phyloP scores from a whole-genome alignment of 1,140 invertebrate species.

The Megalonaias nervosa region DNA sequence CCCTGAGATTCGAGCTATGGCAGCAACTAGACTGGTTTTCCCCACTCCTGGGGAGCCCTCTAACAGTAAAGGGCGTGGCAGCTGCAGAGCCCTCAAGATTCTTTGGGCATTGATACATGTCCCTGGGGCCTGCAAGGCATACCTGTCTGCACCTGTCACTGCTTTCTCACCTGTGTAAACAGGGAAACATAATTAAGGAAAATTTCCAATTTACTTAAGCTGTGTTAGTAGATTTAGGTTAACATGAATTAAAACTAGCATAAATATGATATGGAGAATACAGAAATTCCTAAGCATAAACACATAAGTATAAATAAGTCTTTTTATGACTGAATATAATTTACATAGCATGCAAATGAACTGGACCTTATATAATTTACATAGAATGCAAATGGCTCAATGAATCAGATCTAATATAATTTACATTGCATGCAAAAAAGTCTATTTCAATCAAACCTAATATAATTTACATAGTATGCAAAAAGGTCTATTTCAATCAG shows the following conservation, averaged over 20 bases:
- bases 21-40: constrained; percentile 95
- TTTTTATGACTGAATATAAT: too few species aligned
- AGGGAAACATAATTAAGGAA: background rate
- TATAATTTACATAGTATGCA: too few species aligned
- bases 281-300: too few species aligned
- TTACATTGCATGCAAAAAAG: too few species aligned
- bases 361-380: too few species aligned
- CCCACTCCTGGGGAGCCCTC: constrained; percentile 99
- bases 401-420: too few species aligned
- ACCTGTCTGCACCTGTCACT: constrained; percentile 33
- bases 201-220: background rate
- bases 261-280: too few species aligned
- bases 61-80: constrained; percentile 89
- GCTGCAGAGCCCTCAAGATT: constrained; percentile 88
- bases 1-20: constrained; percentile 89
- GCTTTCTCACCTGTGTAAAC: background rate
- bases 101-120: constrained; percentile 87
- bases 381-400: too few species aligned
- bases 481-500: too few species aligned
- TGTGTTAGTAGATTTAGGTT: background rate
- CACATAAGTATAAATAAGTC: too few species aligned
- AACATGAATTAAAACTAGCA: background rate
- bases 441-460: too few species aligned
- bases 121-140: constrained; percentile 80
- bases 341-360: too few species aligned